Conservation (phyloP, 2,113 vertebrate species). For the Anarhynchus alexandrinus region DNA sequence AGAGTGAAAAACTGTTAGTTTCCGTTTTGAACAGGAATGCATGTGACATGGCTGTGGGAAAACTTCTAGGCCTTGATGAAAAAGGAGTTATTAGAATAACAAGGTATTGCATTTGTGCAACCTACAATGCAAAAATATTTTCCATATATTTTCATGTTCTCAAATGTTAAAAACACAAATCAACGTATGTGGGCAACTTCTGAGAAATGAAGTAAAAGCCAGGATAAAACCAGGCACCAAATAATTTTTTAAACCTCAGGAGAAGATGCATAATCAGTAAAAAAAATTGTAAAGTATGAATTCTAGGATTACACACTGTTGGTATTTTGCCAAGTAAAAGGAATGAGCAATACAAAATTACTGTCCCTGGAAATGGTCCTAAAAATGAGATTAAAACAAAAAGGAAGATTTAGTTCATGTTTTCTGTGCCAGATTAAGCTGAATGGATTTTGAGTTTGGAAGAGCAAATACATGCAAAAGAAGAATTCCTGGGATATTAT, state of each 20-base stretch:
- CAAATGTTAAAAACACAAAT: background rate
- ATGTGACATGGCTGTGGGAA: background rate
- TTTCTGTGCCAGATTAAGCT: background rate
- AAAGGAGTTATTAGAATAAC: background rate
- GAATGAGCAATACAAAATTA: background rate
- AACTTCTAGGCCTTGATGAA: background rate
- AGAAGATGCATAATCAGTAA: background rate
- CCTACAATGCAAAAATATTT: background rate
- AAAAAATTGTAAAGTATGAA: background rate
- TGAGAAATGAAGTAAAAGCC: background rate
- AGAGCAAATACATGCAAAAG: background rate
- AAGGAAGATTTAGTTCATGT: background rate
- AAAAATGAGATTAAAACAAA: background rate
- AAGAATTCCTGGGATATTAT: background rate
- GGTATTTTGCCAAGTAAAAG: background rate
- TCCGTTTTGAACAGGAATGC: background rate
- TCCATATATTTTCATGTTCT: background rate
- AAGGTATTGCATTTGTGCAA: background rate
- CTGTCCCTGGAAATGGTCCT: background rate
- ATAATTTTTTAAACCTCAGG: background rate
- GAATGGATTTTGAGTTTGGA: background rate
- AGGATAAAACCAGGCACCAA: background rate
- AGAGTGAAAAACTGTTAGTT: background rate
- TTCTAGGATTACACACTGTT: background rate
- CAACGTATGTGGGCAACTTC: fast-evolving